Evolutionary conservation across 2,113 vertebrate genomes (phyloP).

Genomic region (Halcyon malimbica): DNA sequence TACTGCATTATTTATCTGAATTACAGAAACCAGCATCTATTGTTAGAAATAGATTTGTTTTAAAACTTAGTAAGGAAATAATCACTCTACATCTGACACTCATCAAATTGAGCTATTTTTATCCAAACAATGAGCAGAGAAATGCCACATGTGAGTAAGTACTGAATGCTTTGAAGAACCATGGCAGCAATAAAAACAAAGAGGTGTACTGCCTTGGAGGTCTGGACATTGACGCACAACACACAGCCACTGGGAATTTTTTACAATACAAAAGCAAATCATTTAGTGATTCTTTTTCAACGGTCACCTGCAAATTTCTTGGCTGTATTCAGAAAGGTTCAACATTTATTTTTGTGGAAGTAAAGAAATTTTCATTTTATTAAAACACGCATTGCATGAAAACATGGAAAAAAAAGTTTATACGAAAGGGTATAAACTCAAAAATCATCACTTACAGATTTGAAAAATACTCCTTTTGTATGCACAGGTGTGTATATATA

Average conservation of each 20-base stretch:
- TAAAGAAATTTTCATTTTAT: neutral
- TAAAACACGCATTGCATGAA: neutral
- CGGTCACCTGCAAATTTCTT: neutral
- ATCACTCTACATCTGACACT: constrained; percentile 41
- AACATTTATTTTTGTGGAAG: neutral
- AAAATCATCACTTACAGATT: neutral
- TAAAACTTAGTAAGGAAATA: constrained; percentile 40
- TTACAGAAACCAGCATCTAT: neutral
- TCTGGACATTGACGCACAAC: neutral
- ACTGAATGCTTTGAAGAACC: constrained; percentile 38
- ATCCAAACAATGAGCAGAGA: constrained; percentile 34
- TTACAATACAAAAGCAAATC: neutral
- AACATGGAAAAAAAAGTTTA: neutral
- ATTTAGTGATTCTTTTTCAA: neutral
- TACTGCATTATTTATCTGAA: neutral
- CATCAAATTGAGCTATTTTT: constrained; percentile 54
- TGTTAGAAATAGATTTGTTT: constrained; percentile 47
- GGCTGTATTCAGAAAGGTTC: neutral
- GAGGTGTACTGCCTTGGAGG: neutral
- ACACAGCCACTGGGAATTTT: neutral
- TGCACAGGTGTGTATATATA: neutral
- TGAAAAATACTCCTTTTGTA: neutral
- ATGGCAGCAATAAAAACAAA: constrained; percentile 11
- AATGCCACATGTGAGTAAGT: constrained; percentile 45
- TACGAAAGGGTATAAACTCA: neutral